Percentiles rank a stretch among this genome's conserved stretches.
These are phyloP conservation scores for Invenusta paracnida DNA, from an alignment of 2,888 invertebrate genomes.

Conservation along the genomic window DNA sequence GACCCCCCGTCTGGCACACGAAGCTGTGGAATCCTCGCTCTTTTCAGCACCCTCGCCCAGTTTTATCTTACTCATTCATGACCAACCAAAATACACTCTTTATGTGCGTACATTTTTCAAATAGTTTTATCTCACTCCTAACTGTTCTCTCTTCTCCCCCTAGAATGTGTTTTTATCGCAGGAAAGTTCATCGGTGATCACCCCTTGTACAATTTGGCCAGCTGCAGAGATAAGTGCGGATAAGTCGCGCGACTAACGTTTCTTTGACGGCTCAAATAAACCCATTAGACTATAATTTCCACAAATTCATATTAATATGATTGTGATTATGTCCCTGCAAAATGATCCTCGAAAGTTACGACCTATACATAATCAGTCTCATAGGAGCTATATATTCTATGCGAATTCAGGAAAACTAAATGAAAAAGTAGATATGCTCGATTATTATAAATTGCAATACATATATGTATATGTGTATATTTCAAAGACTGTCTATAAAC, in stretches of 20 bases:
- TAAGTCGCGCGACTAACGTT: neutral
- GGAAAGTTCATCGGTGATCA: neutral
- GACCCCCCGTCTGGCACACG: too few species aligned
- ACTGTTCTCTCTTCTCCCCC: too few species aligned
- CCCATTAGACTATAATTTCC: neutral
- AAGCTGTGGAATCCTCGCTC: too few species aligned
- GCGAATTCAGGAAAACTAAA: too few species aligned
- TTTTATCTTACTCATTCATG: neutral
- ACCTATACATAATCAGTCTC: too few species aligned
- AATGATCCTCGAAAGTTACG: too few species aligned
- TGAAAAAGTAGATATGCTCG: neutral
- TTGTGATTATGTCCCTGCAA: neutral
- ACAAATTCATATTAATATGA: neutral
- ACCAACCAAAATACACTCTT: neutral
- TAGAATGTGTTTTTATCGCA: neutral
- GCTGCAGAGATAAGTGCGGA: neutral
- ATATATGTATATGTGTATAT: neutral
- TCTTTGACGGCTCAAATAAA: constrained; percentile 1
- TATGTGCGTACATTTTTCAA: neutral
- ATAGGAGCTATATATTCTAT: too few species aligned
- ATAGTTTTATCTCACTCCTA: neutral
- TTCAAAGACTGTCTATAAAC: neutral
- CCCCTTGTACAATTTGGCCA: neutral
- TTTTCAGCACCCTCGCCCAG: neutral
- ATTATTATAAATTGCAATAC: neutral